phyloP scores from a whole-genome alignment of 2,888 invertebrate species.

The Pseudanteris insignis region DNA sequence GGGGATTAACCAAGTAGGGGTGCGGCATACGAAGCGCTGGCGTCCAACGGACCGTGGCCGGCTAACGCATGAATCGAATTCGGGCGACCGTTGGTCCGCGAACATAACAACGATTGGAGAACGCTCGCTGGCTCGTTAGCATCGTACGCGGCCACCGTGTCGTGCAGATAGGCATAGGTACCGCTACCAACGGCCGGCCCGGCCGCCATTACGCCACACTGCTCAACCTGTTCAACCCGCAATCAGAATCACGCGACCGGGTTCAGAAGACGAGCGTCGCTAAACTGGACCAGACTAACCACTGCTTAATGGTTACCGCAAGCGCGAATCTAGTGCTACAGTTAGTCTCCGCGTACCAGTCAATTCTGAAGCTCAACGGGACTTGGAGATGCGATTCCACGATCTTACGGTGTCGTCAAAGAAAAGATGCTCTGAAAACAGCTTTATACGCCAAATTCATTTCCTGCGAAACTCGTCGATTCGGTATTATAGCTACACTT shows the following conservation, averaged over 20 bases:
- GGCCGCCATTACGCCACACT: slow-evolving; percentile 49
- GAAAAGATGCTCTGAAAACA: no score
- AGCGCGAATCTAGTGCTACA: slow-evolving; percentile 41
- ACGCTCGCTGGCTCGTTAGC: slow-evolving; percentile 33
- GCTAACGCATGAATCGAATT: slow-evolving; percentile 39
- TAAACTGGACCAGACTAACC: slow-evolving; percentile 49
- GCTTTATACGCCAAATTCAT: no score
- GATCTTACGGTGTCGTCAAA: not conserved
- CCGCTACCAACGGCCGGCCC: slow-evolving; percentile 50
- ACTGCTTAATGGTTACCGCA: slow-evolving; percentile 46
- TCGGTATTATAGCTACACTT: no score
- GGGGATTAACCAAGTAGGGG: no score
- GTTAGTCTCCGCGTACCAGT: slow-evolving; percentile 53
- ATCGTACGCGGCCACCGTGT: slow-evolving; percentile 33
- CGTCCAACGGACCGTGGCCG: no score
- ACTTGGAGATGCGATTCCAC: slow-evolving; percentile 20
- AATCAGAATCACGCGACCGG: slow-evolving; percentile 53
- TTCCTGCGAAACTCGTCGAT: no score
- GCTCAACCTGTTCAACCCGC: slow-evolving; percentile 55
- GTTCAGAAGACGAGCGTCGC: slow-evolving; percentile 43
- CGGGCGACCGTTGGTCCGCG: slow-evolving; percentile 27
- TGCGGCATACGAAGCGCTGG: slow-evolving; percentile 10
- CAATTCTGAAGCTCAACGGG: slow-evolving; percentile 50
- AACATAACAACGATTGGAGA: slow-evolving; percentile 5
- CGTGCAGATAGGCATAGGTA: slow-evolving; percentile 47